A percentile compares a stretch with the other conserved stretches of the same genome.
Conservation (phyloP, 2,113 vertebrate genomes). For the Malurus elegans region DNA sequence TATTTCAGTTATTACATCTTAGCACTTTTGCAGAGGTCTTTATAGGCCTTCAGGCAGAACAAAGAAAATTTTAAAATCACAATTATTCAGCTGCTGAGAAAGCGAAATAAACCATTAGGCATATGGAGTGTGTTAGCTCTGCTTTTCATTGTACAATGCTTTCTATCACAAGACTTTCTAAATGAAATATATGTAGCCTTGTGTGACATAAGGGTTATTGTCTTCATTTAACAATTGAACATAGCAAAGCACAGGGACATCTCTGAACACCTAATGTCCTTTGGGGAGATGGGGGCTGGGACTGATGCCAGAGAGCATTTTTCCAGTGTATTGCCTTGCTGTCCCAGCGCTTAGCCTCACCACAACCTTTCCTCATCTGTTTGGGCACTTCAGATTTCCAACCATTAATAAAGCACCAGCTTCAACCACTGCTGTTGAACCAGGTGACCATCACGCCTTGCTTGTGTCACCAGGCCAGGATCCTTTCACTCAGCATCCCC, state of each 20-base stretch:
- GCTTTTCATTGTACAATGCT: background rate
- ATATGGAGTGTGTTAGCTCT: background rate
- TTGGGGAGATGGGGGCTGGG: background rate
- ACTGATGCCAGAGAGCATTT: background rate
- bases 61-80: background rate
- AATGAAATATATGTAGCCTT: background rate
- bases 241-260: rapidly evolving
- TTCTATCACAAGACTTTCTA: background rate
- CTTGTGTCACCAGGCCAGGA: background rate
- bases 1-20: background rate
- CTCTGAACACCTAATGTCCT: background rate
- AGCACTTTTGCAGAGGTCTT: background rate
- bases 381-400: background rate
- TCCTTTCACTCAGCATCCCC: background rate
- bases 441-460: too few species aligned
- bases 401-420: background rate
- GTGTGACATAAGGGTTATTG: background rate
- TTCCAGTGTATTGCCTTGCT: background rate
- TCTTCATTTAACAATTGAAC: background rate
- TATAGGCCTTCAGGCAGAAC: background rate
- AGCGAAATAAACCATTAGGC: background rate
- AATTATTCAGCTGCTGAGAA: background rate
- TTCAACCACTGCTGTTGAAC: background rate
- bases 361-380: background rate
- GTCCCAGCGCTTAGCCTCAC: background rate